Percentiles rank a stretch among this genome's conserved stretches.
These are phyloP conservation scores for Hyperopisus bebe DNA, from an alignment of 2,113 vertebrate species.

Conservation along the genomic window DNA sequence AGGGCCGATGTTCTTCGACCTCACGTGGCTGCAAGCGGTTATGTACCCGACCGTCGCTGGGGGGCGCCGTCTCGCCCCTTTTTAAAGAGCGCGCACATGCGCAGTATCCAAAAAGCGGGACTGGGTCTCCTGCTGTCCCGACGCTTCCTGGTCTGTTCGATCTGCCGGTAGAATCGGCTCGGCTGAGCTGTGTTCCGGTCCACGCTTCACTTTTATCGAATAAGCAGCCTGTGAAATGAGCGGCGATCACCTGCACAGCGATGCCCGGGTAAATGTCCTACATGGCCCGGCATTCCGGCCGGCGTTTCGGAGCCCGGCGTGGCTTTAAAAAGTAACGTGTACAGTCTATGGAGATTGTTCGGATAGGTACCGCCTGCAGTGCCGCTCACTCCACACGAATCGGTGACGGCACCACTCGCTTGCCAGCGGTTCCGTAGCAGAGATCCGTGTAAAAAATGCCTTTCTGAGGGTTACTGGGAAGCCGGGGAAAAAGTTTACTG, in stretches of 20 bases:
- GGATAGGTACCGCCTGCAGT: not conserved
- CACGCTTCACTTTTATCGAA: constrained; percentile 33
- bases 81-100: constrained; percentile 71
- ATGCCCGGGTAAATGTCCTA: constrained; percentile 74
- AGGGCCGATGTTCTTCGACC: not conserved
- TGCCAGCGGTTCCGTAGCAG: not conserved
- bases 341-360: not conserved
- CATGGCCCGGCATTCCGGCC: not conserved
- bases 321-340: not conserved
- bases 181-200: constrained; percentile 47
- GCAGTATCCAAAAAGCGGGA: constrained; percentile 66
- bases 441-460: not conserved
- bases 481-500: not conserved
- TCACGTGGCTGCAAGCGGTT: not conserved
- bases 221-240: constrained; percentile 67
- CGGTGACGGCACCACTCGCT: not conserved
- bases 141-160: constrained; percentile 56
- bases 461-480: not conserved
- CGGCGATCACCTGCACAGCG: constrained; percentile 83
- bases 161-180: constrained; percentile 27
- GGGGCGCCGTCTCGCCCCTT: constrained; percentile 3
- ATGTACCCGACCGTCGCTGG: not conserved
- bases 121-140: constrained; percentile 78
- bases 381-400: not conserved
- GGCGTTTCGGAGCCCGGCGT: not conserved